These are phyloP conservation scores for Acronicta psi DNA, from an alignment of 2,888 invertebrate genomes.

Conservation along the genomic window DNA sequence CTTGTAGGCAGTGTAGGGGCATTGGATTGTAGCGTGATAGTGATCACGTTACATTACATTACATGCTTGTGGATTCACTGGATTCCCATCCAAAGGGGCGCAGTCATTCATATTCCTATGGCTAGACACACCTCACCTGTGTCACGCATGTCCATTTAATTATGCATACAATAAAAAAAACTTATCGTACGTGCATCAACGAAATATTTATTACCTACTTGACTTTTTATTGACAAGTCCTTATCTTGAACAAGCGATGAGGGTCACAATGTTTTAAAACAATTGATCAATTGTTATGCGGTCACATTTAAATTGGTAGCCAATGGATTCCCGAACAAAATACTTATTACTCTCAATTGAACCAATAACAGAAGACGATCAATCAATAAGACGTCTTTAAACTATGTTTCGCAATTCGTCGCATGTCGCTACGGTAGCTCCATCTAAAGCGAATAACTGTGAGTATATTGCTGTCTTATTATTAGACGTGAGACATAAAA, in stretches of 20 bases:
- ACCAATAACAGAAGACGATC: conserved; percentile 47
- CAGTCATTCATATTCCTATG: conserved; percentile 19
- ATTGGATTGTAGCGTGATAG: conserved; percentile 31
- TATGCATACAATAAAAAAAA: conserved; percentile 30
- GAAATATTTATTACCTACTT: conserved; percentile 7
- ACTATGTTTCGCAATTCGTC: conserved; percentile 36
- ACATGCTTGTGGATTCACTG: conserved; percentile 35
- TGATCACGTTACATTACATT: conserved; percentile 36
- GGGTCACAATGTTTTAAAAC: conserved; percentile 33
- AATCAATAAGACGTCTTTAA: conserved; percentile 46
- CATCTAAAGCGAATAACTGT: conserved; percentile 7
- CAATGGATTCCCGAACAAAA: conserved; percentile 46
- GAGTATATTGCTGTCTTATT: conserved; percentile 24
- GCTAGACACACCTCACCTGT: conserved; percentile 26
- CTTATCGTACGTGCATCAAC: conserved; percentile 7
- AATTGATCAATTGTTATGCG: conserved; percentile 48
- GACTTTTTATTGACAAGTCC: conserved; percentile 11
- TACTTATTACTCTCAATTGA: conserved; percentile 51
- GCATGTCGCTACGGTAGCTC: conserved; percentile 1
- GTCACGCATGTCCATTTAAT: conserved; percentile 35
- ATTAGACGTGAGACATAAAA: conserved; percentile 42
- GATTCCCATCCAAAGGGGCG: conserved; percentile 40
- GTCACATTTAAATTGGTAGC: conserved; percentile 51
- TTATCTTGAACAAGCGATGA: conserved; percentile 21
- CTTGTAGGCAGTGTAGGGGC: conserved; percentile 26